These are phyloP conservation scores for Drosophila punjabiensis DNA, from an alignment of 1,140 invertebrate species.

Conservation along the genomic window DNA sequence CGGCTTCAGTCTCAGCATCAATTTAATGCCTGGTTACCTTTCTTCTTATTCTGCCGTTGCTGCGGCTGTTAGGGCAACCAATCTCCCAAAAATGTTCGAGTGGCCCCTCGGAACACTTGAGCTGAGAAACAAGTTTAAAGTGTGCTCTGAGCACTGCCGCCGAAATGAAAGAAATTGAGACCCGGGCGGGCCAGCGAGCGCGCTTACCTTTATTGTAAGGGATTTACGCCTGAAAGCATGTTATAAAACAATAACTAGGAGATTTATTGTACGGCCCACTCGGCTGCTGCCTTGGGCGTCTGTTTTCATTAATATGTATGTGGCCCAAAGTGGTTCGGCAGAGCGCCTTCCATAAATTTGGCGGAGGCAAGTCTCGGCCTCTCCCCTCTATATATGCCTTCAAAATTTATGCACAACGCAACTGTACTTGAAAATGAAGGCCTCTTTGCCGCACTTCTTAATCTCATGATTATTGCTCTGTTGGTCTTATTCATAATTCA, in stretches of 20 bases:
- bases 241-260: conserved; percentile 73
- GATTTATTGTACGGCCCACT: conserved; percentile 61
- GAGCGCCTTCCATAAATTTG: conserved; percentile 48
- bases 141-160: conserved; percentile 33
- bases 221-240: conserved; percentile 61
- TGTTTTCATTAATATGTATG: conserved; percentile 44
- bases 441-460: not conserved
- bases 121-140: conserved; percentile 63
- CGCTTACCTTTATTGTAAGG: conserved; percentile 62
- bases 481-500: conserved; percentile 11
- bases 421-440: conserved; percentile 16
- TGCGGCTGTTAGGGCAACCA: conserved; percentile 45
- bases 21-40: conserved; percentile 82
- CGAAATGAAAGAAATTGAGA: conserved; percentile 46
- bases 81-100: conserved; percentile 66
- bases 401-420: conserved; percentile 8
- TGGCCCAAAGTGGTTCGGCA: conserved; percentile 9
- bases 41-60: conserved; percentile 29
- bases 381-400: not conserved
- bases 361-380: not conserved
- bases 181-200: not conserved
- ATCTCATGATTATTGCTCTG: conserved; percentile 18
- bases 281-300: conserved; percentile 11
- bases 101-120: conserved; percentile 56
- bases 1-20: conserved; percentile 68